Evolutionary conservation across 2,797 vertebrate genomes (phyloP).

Genomic region (Myotis daubentonii): DNA sequence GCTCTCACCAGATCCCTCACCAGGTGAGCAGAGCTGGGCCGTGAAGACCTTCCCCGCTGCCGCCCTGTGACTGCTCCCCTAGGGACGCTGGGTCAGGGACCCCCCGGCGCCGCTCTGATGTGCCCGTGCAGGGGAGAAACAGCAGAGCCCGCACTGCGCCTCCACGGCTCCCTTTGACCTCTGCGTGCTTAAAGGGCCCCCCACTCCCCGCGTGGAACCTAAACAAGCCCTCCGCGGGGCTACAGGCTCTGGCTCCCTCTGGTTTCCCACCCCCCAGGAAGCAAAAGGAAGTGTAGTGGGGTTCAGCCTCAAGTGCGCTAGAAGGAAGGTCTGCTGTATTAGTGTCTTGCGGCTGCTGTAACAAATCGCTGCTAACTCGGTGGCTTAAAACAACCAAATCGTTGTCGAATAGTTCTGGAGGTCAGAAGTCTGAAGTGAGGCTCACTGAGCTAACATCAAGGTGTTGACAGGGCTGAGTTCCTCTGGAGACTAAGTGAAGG

Average conservation of each 20-base stretch:
- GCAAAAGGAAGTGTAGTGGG: fast-evolving
- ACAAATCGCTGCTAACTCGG: not conserved
- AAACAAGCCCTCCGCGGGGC: not conserved
- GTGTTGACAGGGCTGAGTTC: not conserved
- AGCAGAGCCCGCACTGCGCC: not conserved
- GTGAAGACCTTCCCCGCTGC: fast-evolving
- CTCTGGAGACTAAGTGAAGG: not conserved
- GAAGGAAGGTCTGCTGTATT: not conserved
- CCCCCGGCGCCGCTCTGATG: not conserved
- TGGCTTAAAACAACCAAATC: not conserved
- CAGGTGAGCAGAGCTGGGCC: not conserved
- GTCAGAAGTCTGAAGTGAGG: not conserved
- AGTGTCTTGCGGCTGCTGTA: not conserved
- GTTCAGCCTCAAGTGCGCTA: not conserved
- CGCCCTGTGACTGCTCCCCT: not conserved
- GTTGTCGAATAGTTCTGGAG: no score
- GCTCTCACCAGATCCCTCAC: not conserved
- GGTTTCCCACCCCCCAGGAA: no score
- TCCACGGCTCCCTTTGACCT: not conserved
- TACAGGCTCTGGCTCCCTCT: not conserved
- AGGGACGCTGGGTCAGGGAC: fast-evolving
- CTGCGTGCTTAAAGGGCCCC: not conserved
- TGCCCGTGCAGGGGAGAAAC: not conserved
- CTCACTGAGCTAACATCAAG: not conserved
- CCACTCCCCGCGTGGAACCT: fast-evolving